Conservation (phyloP, 2,888 invertebrate genomes). For the Tuta absoluta region DNA sequence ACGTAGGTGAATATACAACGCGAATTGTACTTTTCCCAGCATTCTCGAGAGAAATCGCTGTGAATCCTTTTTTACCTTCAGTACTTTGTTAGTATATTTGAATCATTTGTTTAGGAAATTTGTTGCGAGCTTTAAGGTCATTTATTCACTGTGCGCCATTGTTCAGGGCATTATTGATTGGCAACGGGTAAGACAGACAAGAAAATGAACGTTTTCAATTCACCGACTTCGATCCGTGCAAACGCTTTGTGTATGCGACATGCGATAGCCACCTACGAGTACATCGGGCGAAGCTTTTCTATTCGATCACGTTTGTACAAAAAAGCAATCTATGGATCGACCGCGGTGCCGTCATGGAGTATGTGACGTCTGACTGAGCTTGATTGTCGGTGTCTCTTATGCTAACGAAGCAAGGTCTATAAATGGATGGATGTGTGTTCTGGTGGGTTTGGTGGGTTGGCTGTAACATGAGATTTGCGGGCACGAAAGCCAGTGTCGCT, state of each 20-base stretch:
- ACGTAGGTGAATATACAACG: conserved; percentile 34
- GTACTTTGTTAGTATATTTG: background rate
- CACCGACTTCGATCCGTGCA: conserved; percentile 48
- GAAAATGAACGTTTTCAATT: conserved; percentile 48
- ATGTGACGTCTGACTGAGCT: conserved; percentile 19
- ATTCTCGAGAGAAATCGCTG: background rate
- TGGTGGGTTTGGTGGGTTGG: conserved; percentile 26
- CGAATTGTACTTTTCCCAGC: conserved; percentile 10
- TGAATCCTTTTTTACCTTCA: background rate
- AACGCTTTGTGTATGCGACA: conserved; percentile 56
- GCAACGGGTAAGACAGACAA: conserved; percentile 11
- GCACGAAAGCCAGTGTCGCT: conserved; percentile 77
- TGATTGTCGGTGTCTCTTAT: conserved; percentile 31
- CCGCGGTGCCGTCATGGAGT: conserved; percentile 42
- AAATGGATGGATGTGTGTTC: conserved; percentile 13
- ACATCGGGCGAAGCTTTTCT: conserved; percentile 55
- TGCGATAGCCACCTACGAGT: conserved; percentile 58
- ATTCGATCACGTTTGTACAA: conserved; percentile 66
- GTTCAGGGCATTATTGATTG: conserved; percentile 5
- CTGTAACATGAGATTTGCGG: conserved; percentile 75
- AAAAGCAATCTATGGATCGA: conserved; percentile 76
- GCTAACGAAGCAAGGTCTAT: conserved; percentile 36
- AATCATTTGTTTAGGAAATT: background rate
- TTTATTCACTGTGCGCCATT: background rate
- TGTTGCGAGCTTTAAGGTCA: background rate